Evolutionary conservation across 2,888 invertebrate genomes (phyloP), one percentile per base, ranked within the genome.

Genomic region (Agrotis segetum): DNA sequence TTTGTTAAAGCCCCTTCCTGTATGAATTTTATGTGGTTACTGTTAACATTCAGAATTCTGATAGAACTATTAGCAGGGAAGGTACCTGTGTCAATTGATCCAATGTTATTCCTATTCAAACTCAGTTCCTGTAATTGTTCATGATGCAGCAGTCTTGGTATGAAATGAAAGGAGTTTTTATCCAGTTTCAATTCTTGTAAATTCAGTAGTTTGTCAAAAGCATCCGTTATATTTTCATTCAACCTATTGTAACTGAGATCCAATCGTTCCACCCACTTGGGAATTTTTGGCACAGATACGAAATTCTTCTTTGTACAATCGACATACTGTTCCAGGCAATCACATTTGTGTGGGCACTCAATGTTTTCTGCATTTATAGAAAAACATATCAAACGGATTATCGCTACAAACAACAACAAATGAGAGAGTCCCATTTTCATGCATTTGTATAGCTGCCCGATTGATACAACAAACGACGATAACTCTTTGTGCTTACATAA

Each of bases 271-370:
- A 97, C 97, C 98, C 98, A 98, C 94, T 96, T 96, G 74, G 98
- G 98, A 91, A 98, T 96, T 94, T 97, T 96, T 83, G 98, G 98
- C 92, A 98, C 97, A 87, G 96, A 96, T 83, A 96, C 96, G 88
- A 98, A 96, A 92, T 97, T 97, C 90, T 97, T 97, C 88, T 97
- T 97, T 84, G 97, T 97, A 96, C 98, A 98, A 94, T 98, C 98
- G 76, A 98, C 97, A 92, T 97, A 97, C 86, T 96, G 96, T 88
- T 97, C 97, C 85, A 98, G 95, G 93, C 98, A 98, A 88, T 96
- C 96, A 93, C 98, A 98, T 91, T 96, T 96, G 87, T 96, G 96
- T 69, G 98, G 97, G 90, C 98, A 98, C 89, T 95, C 96, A 88
- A 94, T 90, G 85, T 84, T 93, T 89, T 94, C 94, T 85, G 91